These are phyloP conservation scores for Rutilus rutilus DNA, from an alignment of 2,113 vertebrate genomes.

Conservation along the genomic window DNA sequence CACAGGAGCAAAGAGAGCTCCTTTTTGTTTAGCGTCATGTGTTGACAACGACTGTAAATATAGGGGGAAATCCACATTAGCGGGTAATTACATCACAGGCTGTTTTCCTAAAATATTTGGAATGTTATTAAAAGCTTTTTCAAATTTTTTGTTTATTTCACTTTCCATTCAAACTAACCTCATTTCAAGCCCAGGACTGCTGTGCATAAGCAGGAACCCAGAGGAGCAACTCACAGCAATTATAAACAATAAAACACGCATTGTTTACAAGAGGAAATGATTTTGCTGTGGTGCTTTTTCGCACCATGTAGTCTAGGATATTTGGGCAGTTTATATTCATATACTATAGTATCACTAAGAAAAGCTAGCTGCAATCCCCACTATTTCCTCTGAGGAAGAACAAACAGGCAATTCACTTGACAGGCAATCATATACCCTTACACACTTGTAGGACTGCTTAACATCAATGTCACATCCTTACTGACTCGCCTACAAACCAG, in stretches of 20 bases:
- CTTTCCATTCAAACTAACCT: slow-evolving; percentile 22
- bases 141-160: not conserved
- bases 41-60: slow-evolving; percentile 20
- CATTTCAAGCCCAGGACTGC: not conserved
- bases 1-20: slow-evolving; percentile 5
- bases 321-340: slow-evolving; percentile 29
- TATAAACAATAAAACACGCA: slow-evolving; percentile 29
- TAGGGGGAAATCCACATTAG: slow-evolving; percentile 27
- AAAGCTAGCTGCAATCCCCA: slow-evolving; percentile 32
- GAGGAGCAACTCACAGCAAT: slow-evolving; percentile 24
- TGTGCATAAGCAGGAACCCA: slow-evolving; percentile 3
- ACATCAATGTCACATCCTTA: slow-evolving; percentile 34
- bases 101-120: slow-evolving; percentile 35
- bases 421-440: slow-evolving; percentile 26
- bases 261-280: slow-evolving; percentile 12
- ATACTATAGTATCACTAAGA: slow-evolving; percentile 29
- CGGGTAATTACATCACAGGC: not conserved
- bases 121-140: slow-evolving; percentile 31
- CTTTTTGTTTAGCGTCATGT: slow-evolving; percentile 28
- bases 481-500: slow-evolving; percentile 8
- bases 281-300: not conserved
- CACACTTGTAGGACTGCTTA: slow-evolving; percentile 32
- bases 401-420: slow-evolving; percentile 28
- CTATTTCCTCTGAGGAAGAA: slow-evolving; percentile 21
- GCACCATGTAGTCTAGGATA: slow-evolving; percentile 10